Conservation (phyloP, 2,888 invertebrate species). For the Torymus aiolomorphi region DNA sequence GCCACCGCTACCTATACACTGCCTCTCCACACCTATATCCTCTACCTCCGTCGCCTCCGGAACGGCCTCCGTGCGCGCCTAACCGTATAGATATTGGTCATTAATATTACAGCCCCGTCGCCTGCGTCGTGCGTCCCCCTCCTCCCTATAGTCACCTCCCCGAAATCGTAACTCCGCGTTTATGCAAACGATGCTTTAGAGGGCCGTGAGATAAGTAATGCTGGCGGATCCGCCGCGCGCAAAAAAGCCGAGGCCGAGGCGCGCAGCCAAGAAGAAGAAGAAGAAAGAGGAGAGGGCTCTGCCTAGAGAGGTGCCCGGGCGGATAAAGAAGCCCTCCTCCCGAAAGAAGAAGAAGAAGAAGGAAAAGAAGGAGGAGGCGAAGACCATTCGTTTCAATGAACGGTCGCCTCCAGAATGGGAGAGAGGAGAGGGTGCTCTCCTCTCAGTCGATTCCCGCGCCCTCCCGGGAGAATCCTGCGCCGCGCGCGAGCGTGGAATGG, state of each 20-base stretch:
- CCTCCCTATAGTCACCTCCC: neutral
- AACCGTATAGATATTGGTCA: conserved; percentile 50
- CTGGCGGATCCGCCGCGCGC: conserved; percentile 56
- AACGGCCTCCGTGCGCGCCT: conserved; percentile 8
- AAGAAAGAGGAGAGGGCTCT: conserved; percentile 20
- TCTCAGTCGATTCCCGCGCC: conserved; percentile 54
- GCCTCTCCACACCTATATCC: neutral
- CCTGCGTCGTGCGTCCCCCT: neutral
- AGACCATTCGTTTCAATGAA: conserved; percentile 41
- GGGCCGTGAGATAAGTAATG: conserved; percentile 69
- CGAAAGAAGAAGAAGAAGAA: conserved; percentile 11
- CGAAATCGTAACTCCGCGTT: conserved; percentile 70
- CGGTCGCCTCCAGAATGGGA: neutral
- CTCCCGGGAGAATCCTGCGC: conserved; percentile 62
- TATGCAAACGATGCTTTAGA: conserved; percentile 74
- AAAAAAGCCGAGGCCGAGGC: conserved; percentile 50
- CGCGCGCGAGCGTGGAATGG: conserved; percentile 18
- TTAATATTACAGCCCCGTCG: conserved; percentile 49
- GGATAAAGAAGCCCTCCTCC: neutral
- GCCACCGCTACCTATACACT: neutral
- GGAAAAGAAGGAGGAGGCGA: neutral
- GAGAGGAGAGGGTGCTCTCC: conserved; percentile 61
- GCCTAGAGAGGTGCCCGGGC: conserved; percentile 2
- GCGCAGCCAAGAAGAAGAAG: conserved; percentile 49
- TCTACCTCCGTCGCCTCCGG: conserved; percentile 3